Percentiles rank a stretch among this genome's conserved stretches.
These are phyloP conservation scores for Dipodomys merriami DNA, from an alignment of 2,113 vertebrate species.

Conservation along the genomic window DNA sequence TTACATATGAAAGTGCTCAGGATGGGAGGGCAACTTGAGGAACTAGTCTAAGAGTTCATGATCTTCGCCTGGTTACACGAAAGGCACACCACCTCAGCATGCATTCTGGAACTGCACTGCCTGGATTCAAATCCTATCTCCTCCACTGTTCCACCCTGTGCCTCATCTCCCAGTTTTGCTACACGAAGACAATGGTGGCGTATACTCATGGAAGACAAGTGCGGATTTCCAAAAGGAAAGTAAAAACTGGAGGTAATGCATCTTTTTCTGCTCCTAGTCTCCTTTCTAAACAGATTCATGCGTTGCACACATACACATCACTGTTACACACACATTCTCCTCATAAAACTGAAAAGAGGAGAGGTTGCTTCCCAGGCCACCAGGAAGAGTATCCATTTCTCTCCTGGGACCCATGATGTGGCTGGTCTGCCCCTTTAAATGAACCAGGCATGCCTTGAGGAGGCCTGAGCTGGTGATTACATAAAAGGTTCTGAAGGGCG, in stretches of 20 bases:
- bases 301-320: not conserved
- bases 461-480: constrained; percentile 13
- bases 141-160: not conserved
- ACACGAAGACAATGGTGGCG: not conserved
- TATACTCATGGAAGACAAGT: not conserved
- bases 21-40: too few species aligned
- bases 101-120: not conserved
- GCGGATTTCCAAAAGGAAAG: not conserved
- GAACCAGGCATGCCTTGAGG: not conserved
- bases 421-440: constrained; percentile 16
- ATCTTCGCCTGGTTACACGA: not conserved
- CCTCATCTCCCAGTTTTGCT: not conserved
- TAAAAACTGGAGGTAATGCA: not conserved
- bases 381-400: constrained; percentile 5
- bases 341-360: constrained; percentile 13
- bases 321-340: not conserved
- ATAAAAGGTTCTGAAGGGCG: not conserved
- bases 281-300: not conserved
- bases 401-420: not conserved
- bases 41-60: not conserved
- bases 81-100: not conserved
- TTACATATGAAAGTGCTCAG: not conserved
- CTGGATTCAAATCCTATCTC: not conserved
- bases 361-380: not conserved
- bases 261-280: not conserved